These are phyloP conservation scores for Drosophila melanocephala DNA, from an alignment of 2,888 invertebrate species.

Conservation along the genomic window DNA sequence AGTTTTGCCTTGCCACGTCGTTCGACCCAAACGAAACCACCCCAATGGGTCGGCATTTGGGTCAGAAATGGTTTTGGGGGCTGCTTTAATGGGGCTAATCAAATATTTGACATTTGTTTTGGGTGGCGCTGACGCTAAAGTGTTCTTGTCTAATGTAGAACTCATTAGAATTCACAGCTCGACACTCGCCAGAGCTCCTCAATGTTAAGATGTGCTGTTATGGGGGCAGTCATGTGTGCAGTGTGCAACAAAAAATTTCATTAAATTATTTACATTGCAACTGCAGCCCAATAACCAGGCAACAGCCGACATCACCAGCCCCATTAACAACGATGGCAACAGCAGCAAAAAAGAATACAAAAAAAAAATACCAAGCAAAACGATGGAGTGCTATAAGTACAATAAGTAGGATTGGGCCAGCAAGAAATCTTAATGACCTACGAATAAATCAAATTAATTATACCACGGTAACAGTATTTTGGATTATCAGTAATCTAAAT, in stretches of 20 bases:
- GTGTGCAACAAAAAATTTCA: slow-evolving; percentile 53
- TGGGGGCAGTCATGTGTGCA: slow-evolving; percentile 19
- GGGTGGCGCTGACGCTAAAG: slow-evolving; percentile 44
- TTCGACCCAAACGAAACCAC: slow-evolving; percentile 50
- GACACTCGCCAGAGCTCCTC: slow-evolving; percentile 8
- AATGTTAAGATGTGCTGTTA: slow-evolving; percentile 6
- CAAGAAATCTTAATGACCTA: slow-evolving; percentile 13
- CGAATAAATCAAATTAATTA: not conserved
- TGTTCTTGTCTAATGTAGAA: slow-evolving; percentile 52
- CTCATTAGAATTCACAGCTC: slow-evolving; percentile 45
- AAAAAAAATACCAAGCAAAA: not conserved
- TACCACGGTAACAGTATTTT: not conserved
- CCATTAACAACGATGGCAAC: slow-evolving; percentile 50
- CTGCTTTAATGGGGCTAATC: slow-evolving; percentile 77
- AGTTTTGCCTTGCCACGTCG: slow-evolving; percentile 50
- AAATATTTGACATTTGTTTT: slow-evolving; percentile 79
- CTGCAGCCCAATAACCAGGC: slow-evolving; percentile 38
- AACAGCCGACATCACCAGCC: slow-evolving; percentile 44
- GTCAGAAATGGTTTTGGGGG: slow-evolving; percentile 52
- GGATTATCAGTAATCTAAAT: not conserved
- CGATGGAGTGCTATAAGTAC: slow-evolving; percentile 7
- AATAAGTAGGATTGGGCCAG: slow-evolving; percentile 6
- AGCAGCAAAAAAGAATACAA: slow-evolving; percentile 4
- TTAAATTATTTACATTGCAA: slow-evolving; percentile 56
- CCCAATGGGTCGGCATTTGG: slow-evolving; percentile 61